Conservation (phyloP, 2,888 invertebrate genomes). For the Villa cingulata region DNA sequence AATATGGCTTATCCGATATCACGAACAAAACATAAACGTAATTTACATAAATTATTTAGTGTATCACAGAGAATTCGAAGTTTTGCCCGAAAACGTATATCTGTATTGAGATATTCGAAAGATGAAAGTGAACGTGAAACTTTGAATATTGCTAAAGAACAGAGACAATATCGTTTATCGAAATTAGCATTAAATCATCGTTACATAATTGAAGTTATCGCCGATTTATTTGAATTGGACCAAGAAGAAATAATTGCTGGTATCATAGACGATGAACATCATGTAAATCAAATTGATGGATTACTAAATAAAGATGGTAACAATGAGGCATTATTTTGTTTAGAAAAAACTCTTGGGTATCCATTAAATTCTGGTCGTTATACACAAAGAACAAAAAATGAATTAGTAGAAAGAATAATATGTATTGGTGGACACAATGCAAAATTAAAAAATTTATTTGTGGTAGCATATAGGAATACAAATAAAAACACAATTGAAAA, state of each 20-base stretch:
- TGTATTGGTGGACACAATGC: neutral
- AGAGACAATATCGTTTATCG: conserved; percentile 23
- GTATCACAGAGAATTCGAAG: neutral
- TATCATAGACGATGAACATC: conserved; percentile 50
- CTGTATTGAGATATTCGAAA: neutral
- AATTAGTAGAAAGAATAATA: neutral
- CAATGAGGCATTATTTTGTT: conserved; percentile 49
- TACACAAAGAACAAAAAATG: neutral
- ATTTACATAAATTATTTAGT: neutral
- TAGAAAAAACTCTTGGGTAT: conserved; percentile 45
- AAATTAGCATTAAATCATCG: conserved; percentile 38
- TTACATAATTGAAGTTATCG: conserved; percentile 53
- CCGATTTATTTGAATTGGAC: conserved; percentile 53
- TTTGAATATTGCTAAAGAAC: conserved; percentile 17
- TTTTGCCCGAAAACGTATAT: neutral
- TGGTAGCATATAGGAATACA: neutral
- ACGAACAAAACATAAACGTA: neutral
- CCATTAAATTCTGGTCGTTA: conserved; percentile 36
- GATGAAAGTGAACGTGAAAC: conserved; percentile 3
- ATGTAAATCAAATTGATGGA: conserved; percentile 47
- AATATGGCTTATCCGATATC: neutral
- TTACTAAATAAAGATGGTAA: conserved; percentile 48
- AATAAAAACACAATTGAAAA: conserved; percentile 45
- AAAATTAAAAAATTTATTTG: neutral
- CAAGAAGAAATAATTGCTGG: conserved; percentile 53